Evolutionary conservation across 2,113 vertebrate genomes (phyloP).

Genomic region (Lycocorax pyrrhopterus): DNA sequence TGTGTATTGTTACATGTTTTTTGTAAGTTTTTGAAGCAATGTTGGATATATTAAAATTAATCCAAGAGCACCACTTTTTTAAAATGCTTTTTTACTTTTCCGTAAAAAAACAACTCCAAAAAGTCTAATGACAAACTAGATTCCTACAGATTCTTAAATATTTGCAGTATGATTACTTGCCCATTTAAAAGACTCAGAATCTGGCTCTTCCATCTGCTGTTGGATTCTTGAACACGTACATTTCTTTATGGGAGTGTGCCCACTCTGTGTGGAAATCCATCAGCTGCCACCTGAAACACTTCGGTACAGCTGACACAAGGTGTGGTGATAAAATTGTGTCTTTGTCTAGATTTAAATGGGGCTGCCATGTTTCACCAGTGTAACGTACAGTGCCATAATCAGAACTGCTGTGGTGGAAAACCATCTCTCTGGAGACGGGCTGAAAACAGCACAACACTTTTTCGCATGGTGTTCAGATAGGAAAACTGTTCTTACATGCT

Average conservation of each 20-base stretch:
- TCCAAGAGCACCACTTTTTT: background rate
- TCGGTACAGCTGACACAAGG: fast-evolving
- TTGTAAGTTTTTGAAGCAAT: background rate
- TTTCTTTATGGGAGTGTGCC: background rate
- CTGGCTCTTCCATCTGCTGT: background rate
- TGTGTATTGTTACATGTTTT: background rate
- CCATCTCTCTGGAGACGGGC: background rate
- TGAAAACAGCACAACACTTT: background rate
- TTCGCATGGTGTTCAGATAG: background rate
- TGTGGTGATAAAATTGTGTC: background rate
- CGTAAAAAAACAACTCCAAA: background rate
- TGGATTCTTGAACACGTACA: background rate
- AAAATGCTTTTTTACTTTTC: background rate
- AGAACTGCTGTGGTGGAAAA: background rate
- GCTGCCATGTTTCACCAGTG: background rate
- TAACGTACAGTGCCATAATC: background rate
- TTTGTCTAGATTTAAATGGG: background rate
- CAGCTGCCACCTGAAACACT: background rate
- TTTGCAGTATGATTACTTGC: background rate
- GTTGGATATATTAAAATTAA: background rate
- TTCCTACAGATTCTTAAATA: background rate
- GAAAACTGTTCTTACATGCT: background rate
- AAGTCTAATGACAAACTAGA: background rate
- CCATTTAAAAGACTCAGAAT: background rate
- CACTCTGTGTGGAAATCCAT: background rate